Percentiles rank a stretch among this genome's conserved stretches.
Conservation (phyloP, 2,113 vertebrate genomes). For the Alethe diademata region DNA sequence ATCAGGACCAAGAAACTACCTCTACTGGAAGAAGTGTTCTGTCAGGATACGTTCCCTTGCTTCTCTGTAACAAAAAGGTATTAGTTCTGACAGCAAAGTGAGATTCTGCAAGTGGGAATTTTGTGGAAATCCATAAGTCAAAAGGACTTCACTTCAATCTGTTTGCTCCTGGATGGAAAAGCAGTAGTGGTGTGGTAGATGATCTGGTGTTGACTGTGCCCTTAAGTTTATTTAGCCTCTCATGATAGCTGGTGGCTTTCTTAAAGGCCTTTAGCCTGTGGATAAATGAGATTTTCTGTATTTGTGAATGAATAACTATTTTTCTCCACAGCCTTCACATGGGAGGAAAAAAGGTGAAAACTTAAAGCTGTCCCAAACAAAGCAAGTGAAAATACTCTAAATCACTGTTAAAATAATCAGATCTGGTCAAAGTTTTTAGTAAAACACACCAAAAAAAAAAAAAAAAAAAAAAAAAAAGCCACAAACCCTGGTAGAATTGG, state of each 20-base stretch:
- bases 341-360: background rate
- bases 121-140: accelerated
- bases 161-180: background rate
- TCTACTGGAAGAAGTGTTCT: background rate
- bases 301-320: background rate
- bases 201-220: background rate
- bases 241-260: background rate
- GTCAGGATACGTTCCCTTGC: accelerated
- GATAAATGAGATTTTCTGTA: background rate
- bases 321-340: background rate
- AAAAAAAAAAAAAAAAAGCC: no score
- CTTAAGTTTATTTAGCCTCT: background rate
- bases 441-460: background rate
- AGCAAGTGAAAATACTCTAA: background rate
- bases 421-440: background rate
- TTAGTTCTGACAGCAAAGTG: background rate
- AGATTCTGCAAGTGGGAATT: background rate
- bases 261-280: background rate
- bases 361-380: background rate
- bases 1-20: background rate
- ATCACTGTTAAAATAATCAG: background rate
- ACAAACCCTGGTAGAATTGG: background rate
- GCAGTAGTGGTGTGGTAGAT: background rate
- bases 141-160: background rate
- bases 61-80: background rate